phyloP scores from a whole-genome alignment of 1,140 invertebrate genomes.

The Penaeus vannamei region DNA sequence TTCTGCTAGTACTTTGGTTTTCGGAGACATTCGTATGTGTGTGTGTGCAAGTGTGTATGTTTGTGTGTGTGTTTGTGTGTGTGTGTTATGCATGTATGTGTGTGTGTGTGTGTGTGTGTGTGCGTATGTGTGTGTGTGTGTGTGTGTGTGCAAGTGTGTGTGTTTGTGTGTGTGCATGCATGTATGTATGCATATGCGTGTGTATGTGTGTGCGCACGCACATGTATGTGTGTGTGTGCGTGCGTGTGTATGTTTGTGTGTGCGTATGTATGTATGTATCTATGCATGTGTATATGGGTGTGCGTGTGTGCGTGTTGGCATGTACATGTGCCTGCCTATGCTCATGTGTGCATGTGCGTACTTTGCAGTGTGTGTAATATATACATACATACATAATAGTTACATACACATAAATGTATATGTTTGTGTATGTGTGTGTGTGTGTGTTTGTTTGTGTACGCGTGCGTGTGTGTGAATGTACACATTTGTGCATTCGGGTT shows the following conservation, averaged over 20 bases:
- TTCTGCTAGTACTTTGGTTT: background rate
- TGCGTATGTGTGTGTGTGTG: background rate
- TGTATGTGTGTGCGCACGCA: background rate
- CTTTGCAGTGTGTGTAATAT: too few relatives aligned
- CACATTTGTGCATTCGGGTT: background rate
- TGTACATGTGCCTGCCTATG: too few relatives aligned
- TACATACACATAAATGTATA: background rate
- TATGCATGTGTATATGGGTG: too few relatives aligned
- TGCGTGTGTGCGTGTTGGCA: too few relatives aligned
- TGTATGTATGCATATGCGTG: background rate
- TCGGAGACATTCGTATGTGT: background rate
- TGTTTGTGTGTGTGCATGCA: background rate
- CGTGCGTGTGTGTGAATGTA: background rate
- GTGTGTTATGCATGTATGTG: background rate
- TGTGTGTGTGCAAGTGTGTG: background rate
- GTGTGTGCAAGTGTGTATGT: background rate
- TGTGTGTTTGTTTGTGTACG: background rate
- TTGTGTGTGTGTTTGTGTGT: slow-evolving; percentile 1
- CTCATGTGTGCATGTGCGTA: too few relatives aligned
- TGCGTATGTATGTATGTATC: background rate
- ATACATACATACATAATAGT: too few relatives aligned
- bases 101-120: background rate
- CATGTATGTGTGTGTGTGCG: background rate
- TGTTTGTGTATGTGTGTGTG: background rate
- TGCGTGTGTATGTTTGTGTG: too few relatives aligned